Base-by-base conservation (phyloP, 1,140 invertebrate genomes). In the Centruroides vittatus region DNA sequence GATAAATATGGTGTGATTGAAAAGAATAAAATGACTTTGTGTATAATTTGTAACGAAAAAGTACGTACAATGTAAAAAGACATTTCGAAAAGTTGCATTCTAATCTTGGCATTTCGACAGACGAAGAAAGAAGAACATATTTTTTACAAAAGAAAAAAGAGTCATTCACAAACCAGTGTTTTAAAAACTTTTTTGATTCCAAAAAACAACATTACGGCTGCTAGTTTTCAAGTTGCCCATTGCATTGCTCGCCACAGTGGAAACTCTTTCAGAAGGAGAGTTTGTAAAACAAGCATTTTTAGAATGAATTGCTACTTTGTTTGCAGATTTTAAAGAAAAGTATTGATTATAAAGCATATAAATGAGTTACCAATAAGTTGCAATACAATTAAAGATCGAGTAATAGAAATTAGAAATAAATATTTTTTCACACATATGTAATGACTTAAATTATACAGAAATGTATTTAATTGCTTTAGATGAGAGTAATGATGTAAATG, bases 321-420 rank as follows among this genome's bases (percentile, higher is more conserved):
- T 54, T 58, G 47, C 48, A 35, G 3, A 58, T 58, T 6, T 58
- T 46, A 58, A 58, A 35, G 36, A 58, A 58, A 58, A 58, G 1
- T 5, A 0, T 34, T 49, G 12, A 50, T 50, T 35, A 50, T 50
- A 58, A 58, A 13, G 9, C 10, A 35, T 35, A 50, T 35, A 58
- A 35, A n/a, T 50, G 47, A 50, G 57, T 35, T 58, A 35, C 47
- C 57, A 50, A 35, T 58, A 58, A 58, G 57, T 58, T 11, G 12
- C 47, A 50, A 35, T 50, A 49, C 3, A 58, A 50, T 58, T 58
- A 58, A 58, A 49, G 3, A 50, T 58, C 47, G 48, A 50, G 13
- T 58, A 58, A 35, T 50, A 58, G 23, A 58, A 58, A n/a, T 58
- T 50, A 58, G 48, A 50, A 35, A 50, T 47, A 58, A 49, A 58